phyloP scores from a whole-genome alignment of 2,888 invertebrate genomes.

The Brenthis hecate region DNA sequence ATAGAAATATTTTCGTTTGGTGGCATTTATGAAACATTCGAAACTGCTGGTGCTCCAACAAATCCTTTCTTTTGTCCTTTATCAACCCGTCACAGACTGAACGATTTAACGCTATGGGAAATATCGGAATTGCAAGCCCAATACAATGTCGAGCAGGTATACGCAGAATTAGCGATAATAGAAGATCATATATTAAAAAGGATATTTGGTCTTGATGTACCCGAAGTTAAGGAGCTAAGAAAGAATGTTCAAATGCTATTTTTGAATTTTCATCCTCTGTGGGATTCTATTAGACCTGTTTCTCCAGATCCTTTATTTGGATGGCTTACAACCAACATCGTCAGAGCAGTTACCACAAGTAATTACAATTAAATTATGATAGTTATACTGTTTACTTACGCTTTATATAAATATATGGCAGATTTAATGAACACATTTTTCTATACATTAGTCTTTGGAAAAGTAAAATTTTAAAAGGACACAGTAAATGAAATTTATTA shows the following conservation, averaged over 20 bases:
- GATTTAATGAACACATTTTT: too few relatives aligned
- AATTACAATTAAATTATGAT: constrained; percentile 7
- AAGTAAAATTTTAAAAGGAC: too few relatives aligned
- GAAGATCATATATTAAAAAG: constrained; percentile 41
- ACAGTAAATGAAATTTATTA: too few relatives aligned
- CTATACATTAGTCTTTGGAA: too few relatives aligned
- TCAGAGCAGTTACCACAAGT: constrained; percentile 62
- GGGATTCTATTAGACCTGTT: constrained; percentile 55
- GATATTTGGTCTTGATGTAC: constrained; percentile 47
- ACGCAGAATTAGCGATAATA: constrained; percentile 13
- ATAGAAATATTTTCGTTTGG: constrained; percentile 51
- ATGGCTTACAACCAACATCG: constrained; percentile 60
- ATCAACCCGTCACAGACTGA: constrained; percentile 38
- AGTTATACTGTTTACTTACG: neutral
- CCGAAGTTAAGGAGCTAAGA: constrained; percentile 42
- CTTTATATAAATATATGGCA: neutral
- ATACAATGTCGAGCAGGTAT: constrained; percentile 2
- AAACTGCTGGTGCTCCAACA: constrained; percentile 39
- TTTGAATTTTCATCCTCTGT: constrained; percentile 61
- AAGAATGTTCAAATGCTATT: constrained; percentile 59
- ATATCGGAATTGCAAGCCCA: constrained; percentile 42
- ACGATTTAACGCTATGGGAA: constrained; percentile 46
- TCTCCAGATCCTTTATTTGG: constrained; percentile 60
- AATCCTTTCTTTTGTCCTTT: constrained; percentile 45
- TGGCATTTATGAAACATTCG: constrained; percentile 32